phyloP scores from a whole-genome alignment of 2,113 vertebrate genomes.

The Lucifuga dentata region DNA sequence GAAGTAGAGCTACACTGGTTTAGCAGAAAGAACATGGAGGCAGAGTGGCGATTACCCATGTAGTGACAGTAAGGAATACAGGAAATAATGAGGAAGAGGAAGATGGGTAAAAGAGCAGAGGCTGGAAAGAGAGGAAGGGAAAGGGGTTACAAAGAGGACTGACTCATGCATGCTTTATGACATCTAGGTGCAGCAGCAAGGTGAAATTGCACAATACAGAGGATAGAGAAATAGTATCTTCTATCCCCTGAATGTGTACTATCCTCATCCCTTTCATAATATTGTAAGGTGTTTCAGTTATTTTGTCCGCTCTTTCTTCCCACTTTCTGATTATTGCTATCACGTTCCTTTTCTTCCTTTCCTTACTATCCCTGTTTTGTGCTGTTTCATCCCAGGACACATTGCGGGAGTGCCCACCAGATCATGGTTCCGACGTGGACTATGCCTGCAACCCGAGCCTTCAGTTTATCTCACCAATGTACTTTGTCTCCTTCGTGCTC shows the following conservation, averaged over 20 bases:
- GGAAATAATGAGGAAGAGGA: conserved; percentile 42
- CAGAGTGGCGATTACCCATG: conserved; percentile 43
- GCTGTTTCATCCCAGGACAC: conserved; percentile 86
- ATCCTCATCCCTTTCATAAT: too few relatives aligned
- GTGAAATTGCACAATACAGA: conserved; percentile 2
- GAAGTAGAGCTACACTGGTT: conserved; percentile 16
- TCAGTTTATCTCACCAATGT: conserved; percentile 94
- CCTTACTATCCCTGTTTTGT: neutral
- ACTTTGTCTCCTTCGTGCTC: conserved; percentile 99
- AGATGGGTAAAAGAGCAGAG: conserved; percentile 11
- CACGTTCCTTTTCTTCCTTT: neutral
- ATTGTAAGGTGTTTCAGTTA: too few relatives aligned
- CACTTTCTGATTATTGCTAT: too few relatives aligned
- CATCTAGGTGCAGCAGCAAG: conserved; percentile 1
- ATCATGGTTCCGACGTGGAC: conserved; percentile 80
- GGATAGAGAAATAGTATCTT: neutral
- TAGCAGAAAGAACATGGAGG: conserved; percentile 19
- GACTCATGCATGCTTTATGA: conserved; percentile 20
- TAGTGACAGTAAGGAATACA: conserved; percentile 6
- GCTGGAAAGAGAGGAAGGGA: conserved; percentile 13
- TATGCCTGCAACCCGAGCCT: conserved; percentile 96
- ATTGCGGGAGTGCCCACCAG: conserved; percentile 93
- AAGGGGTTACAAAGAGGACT: conserved; percentile 24
- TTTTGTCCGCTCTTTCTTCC: too few relatives aligned
- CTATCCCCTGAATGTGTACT: too few relatives aligned